Percentiles rank a stretch among this genome's conserved stretches.
These are phyloP conservation scores for Oreocharis arfaki DNA, from an alignment of 2,113 vertebrate species.

Conservation along the genomic window DNA sequence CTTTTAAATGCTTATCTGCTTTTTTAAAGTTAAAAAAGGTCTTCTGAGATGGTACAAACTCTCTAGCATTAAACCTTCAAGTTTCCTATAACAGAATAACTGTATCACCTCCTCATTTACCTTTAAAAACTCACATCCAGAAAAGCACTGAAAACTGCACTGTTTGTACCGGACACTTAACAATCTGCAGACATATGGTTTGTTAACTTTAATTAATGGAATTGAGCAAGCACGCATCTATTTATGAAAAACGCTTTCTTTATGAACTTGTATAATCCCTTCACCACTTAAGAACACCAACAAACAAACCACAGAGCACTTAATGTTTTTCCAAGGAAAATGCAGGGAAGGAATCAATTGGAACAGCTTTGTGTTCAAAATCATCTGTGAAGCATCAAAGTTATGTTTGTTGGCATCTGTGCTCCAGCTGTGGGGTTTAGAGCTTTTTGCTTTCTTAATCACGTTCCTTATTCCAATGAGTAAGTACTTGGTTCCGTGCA, in stretches of 20 bases:
- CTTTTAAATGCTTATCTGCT: neutral
- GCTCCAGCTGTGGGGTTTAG: constrained; percentile 15
- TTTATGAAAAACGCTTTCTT: neutral
- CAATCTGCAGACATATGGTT: neutral
- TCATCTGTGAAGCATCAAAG: constrained; percentile 14
- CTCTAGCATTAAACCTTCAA: neutral
- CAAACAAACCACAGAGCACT: constrained; percentile 45
- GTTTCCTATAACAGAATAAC: neutral
- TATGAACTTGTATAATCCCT: neutral
- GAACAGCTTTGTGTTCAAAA: neutral
- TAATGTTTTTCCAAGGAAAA: constrained; percentile 29
- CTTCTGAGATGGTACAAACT: neutral
- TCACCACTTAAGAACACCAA: constrained; percentile 17
- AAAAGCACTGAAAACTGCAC: neutral
- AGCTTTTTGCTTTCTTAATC: neutral
- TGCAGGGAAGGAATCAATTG: constrained; percentile 32
- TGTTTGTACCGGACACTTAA: neutral
- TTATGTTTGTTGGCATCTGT: neutral
- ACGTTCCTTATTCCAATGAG: neutral
- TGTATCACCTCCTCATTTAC: neutral
- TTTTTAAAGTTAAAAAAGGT: neutral
- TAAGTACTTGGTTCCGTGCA: neutral
- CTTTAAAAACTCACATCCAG: neutral
- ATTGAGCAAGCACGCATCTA: neutral
- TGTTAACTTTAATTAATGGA: constrained; percentile 52